Base-by-base conservation (phyloP, 2,113 vertebrate genomes). In the Cinclus mexicanus region DNA sequence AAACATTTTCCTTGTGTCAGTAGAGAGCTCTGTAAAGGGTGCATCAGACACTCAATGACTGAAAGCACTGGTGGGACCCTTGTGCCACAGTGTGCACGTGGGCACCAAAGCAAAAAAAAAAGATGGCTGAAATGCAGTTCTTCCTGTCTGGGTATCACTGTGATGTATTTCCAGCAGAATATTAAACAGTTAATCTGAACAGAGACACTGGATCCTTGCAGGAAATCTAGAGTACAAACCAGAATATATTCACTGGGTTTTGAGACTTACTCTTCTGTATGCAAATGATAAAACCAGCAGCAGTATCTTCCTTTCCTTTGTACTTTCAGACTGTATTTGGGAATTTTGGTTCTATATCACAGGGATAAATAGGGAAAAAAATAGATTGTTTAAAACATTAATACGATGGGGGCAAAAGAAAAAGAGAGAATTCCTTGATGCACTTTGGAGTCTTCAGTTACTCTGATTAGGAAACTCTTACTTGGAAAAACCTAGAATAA, bases 151-250 rank as follows among this genome's bases (percentile, higher is more conserved):
- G 57, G 5, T 74, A 35, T 56, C 60, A 35, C 25, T 56, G 78
- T 52, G 77, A 82, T 31, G 13, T 25, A 84, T 65, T 87, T 61
- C 83, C 61, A 89, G 37, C 37, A 89, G 41, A 81, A 71, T 69
- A 75, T 71, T 71, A 56, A 94, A 60, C 65, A 77, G 14, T 56
- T 84, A 56, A 71, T 82, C 57, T 87, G 78, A 82, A 46, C 61
- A 76, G 80, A 81, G 31, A 20, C 39, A 33, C 37, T 41, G 57
- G 56, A 16, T 91, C 26, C 14, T 71, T 44, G 39, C 20, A 65
- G 81, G 44, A 91, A 64, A 33, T 61, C n/a, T 75, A 25, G 67
- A 60, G 50, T 39, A 44, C 8, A 76, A 25, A 42, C 0, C 22
- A 56, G 74, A 84, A 23, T 69, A 42, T 85, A 75, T 93, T 82